phyloP scores from a whole-genome alignment of 2,888 invertebrate species.

The Eulithis testata region DNA sequence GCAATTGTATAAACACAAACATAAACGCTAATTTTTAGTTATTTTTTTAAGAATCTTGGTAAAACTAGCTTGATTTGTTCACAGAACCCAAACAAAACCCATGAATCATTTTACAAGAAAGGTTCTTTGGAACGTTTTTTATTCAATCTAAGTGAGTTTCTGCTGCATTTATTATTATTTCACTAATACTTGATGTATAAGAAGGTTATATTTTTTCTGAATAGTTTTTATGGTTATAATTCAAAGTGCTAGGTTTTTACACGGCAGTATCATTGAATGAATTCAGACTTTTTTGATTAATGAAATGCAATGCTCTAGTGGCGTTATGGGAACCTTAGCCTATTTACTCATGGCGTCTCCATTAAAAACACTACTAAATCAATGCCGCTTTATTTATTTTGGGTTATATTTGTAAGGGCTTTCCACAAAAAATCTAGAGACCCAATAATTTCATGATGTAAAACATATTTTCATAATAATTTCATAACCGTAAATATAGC shows the following conservation, averaged over 20 bases:
- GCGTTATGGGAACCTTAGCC: conserved; percentile 1
- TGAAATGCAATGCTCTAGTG: conserved; percentile 2
- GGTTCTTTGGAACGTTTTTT: too few relatives aligned
- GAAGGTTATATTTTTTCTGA: too few relatives aligned
- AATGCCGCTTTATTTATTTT: background rate
- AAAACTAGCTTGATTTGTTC: background rate
- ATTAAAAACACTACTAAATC: background rate
- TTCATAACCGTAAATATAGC: too few relatives aligned
- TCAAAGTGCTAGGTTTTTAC: background rate
- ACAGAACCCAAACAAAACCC: too few relatives aligned
- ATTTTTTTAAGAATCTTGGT: background rate
- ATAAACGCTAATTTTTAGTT: background rate
- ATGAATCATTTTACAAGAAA: too few relatives aligned
- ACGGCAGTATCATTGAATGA: background rate
- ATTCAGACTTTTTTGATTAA: background rate
- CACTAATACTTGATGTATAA: too few relatives aligned
- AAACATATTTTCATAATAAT: too few relatives aligned
- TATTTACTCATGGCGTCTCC: conserved; percentile 8
- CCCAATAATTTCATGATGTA: too few relatives aligned
- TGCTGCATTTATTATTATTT: too few relatives aligned
- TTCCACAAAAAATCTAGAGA: too few relatives aligned
- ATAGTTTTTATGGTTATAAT: background rate
- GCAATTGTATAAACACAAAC: conserved; percentile 1
- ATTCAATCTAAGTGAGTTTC: too few relatives aligned
- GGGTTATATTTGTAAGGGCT: too few relatives aligned